phyloP scores from a whole-genome alignment of 2,113 vertebrate genomes.

The Ciconia stormi region DNA sequence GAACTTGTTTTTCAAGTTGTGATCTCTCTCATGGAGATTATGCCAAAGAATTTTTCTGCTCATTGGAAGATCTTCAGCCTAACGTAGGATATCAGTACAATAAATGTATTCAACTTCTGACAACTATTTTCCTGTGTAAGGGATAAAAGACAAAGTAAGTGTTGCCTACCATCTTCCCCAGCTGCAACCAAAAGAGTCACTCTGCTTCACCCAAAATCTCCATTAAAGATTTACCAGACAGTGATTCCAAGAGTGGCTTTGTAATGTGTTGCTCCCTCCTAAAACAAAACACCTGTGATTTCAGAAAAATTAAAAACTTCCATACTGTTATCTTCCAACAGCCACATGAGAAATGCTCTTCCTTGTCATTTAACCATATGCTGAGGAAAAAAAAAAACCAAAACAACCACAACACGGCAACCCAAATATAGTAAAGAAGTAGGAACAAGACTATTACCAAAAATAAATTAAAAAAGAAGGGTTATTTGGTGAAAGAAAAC shows the following conservation, averaged over 20 bases:
- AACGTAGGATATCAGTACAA: neutral
- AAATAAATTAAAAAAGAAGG: neutral
- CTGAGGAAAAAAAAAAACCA: neutral
- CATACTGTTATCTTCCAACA: neutral
- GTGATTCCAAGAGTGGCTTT: neutral
- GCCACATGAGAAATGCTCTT: neutral
- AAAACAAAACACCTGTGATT: neutral
- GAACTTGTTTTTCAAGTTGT: neutral
- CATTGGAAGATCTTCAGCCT: neutral
- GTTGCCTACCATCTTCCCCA: neutral
- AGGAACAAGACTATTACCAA: neutral
- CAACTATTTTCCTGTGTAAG: neutral
- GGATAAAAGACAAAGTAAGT: neutral
- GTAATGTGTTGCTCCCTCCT: neutral
- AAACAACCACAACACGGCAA: neutral
- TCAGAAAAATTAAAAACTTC: neutral
- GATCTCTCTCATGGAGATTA: neutral
- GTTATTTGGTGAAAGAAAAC: neutral
- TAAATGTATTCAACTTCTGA: neutral
- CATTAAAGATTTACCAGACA: neutral
- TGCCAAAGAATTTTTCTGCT: neutral
- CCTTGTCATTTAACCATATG: neutral
- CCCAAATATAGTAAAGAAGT: neutral
- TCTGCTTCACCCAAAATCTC: neutral
- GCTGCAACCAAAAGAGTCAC: neutral